Base-by-base conservation (phyloP, 2,113 vertebrate genomes). In the Vulpes lagopus region DNA sequence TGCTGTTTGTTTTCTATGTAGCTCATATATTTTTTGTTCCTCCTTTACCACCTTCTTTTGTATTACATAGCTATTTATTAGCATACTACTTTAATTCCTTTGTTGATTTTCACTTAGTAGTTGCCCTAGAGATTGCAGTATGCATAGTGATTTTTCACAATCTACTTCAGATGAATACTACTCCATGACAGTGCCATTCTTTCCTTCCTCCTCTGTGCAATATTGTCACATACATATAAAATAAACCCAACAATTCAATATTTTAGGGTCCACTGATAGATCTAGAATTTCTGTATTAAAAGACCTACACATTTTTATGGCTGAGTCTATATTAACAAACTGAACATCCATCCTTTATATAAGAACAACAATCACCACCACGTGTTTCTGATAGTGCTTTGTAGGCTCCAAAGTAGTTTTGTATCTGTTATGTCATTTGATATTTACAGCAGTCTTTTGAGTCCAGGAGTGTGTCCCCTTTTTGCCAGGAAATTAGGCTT, bases 111-210 rank as follows among this genome's bases (percentile, higher is more conserved):
- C 79, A 91, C 20, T 81, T 81, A 76, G 57, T 59, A 59, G 65
- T 74, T 93, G 20, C 38, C 83, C 67, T 91, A 81, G 71, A 32
- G 74, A 76, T 91, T 79, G 59, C 0, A 53, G 38, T 57, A 38
- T 74, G 14, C 16, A 89, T 67, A 65, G 8, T 74, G 71, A 88
- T 65, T 88, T 91, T 84, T 95, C 79, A 84, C n/a, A 11, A 0
- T 78, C 27, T 53, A 87, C 35, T 95, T 93, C 23, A 71, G n/a
- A 96, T 65, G 67, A 92, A 95, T 76, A 57, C 11, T 71, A 55
- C 57, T 85, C n/a, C 10, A 49, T 38, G 49, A 49, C n/a, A 80
- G 22, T 62, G 91, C 62, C n/a, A 32, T 88, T 83, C 10, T 17
- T 89, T 43, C 67, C 35, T 62, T 11, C 35, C 23, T 79, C 53